Conservation (phyloP, 2,797 vertebrate species). For the Strix occidentalis region DNA sequence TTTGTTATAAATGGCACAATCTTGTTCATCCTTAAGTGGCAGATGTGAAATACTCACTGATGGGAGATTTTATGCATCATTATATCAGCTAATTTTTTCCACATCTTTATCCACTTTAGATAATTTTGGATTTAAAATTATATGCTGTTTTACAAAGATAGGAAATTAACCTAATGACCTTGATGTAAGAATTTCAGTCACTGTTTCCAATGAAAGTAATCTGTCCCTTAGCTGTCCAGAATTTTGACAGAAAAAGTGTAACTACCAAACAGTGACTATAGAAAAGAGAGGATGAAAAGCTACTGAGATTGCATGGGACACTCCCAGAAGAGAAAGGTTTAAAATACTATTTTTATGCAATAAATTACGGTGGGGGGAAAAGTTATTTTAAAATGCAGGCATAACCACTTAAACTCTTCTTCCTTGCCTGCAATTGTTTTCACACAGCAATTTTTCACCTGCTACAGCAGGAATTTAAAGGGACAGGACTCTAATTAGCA, state of each 20-base stretch:
- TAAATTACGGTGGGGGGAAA: neutral
- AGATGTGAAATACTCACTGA: conserved; percentile 23
- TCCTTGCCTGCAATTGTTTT: neutral
- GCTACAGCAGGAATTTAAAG: neutral
- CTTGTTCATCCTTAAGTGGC: neutral
- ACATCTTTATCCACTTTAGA: conserved; percentile 25
- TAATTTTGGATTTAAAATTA: conserved; percentile 32
- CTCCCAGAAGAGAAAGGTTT: neutral
- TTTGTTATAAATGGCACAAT: neutral
- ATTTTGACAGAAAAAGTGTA: neutral
- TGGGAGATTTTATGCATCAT: neutral
- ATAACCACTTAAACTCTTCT: neutral
- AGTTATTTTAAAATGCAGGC: neutral
- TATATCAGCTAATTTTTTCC: conserved; percentile 17
- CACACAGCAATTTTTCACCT: neutral
- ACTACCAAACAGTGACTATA: neutral
- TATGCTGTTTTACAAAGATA: conserved; percentile 19
- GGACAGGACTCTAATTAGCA: neutral
- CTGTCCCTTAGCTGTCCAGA: neutral
- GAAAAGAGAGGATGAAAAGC: neutral
- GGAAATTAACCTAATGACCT: conserved; percentile 26
- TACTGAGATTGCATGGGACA: neutral
- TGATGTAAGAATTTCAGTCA: neutral
- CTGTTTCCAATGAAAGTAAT: neutral
- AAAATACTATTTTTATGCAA: neutral